phyloP scores from a whole-genome alignment of 2,113 vertebrate genomes.

The Megalops atlanticus region DNA sequence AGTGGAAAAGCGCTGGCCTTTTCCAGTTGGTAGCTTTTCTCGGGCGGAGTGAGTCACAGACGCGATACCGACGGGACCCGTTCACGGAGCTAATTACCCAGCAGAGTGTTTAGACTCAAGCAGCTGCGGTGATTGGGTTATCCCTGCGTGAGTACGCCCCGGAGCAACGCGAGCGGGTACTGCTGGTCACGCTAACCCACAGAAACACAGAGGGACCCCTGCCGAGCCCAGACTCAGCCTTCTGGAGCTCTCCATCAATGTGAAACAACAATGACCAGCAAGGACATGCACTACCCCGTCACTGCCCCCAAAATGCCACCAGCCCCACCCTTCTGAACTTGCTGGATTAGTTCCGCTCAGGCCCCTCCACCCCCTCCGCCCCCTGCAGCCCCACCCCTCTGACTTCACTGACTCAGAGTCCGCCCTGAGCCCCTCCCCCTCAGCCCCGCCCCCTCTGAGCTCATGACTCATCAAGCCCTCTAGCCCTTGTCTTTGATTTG shows the following conservation, averaged over 20 bases:
- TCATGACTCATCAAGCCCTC: constrained; percentile 54
- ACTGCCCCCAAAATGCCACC: background rate
- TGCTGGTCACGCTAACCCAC: constrained; percentile 17
- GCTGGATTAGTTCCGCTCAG: too few relatives aligned
- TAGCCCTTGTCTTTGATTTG: constrained; percentile 60
- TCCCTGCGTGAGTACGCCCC: constrained; percentile 36
- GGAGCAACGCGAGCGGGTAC: background rate
- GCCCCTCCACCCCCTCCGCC: background rate
- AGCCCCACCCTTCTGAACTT: background rate
- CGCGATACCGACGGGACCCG: constrained; percentile 21
- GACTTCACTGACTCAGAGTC: too few relatives aligned
- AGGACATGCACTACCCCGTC: background rate
- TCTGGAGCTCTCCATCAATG: constrained; percentile 13
- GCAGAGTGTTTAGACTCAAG: constrained; percentile 28
- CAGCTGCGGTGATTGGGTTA: constrained; percentile 45
- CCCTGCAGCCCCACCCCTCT: constrained; percentile 17
- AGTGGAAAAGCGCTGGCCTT: background rate
- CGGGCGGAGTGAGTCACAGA: background rate
- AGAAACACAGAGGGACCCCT: constrained; percentile 8
- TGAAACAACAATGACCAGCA: constrained; percentile 33
- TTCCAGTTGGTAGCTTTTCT: background rate
- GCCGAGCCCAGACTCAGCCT: constrained; percentile 1
- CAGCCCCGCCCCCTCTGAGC: constrained; percentile 9
- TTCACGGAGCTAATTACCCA: constrained; percentile 30
- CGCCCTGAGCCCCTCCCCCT: background rate